Percentiles rank a stretch among this genome's conserved stretches.
Conservation (phyloP, 2,888 invertebrate genomes). For the Amiota mariae region DNA sequence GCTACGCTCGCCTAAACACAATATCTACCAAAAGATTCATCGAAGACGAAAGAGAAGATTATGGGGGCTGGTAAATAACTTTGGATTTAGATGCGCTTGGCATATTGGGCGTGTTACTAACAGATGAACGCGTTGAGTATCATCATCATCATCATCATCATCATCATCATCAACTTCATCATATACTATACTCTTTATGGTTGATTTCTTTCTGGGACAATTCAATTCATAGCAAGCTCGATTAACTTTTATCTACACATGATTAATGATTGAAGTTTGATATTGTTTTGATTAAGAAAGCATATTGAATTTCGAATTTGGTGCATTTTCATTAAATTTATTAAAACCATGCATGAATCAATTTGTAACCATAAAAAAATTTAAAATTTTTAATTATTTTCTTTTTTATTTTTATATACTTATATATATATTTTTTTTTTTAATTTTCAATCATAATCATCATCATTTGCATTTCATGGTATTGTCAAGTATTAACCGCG, state of each 20-base stretch:
- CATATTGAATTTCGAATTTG: background rate
- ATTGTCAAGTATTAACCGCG: slow-evolving; percentile 8
- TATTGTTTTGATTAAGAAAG: background rate
- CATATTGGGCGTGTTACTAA: background rate
- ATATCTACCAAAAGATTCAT: background rate
- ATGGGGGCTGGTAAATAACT: too few relatives aligned
- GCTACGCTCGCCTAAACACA: background rate
- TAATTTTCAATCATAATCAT: background rate
- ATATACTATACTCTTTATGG: too few relatives aligned
- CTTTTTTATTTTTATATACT: background rate
- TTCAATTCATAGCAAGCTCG: too few relatives aligned
- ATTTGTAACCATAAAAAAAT: background rate
- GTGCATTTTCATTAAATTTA: background rate
- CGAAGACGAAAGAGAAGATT: background rate
- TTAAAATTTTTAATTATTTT: background rate
- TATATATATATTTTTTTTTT: too few relatives aligned
- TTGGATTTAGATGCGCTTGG: too few relatives aligned
- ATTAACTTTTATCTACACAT: background rate
- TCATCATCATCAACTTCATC: background rate
- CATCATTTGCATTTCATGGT: background rate
- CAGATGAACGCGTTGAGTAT: slow-evolving; percentile 3
- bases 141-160: background rate
- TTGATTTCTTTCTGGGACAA: too few relatives aligned
- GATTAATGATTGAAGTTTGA: background rate
- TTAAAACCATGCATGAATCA: background rate